These are phyloP conservation scores for Lacerta agilis DNA, from an alignment of 2,797 vertebrate species.

Conservation along the genomic window DNA sequence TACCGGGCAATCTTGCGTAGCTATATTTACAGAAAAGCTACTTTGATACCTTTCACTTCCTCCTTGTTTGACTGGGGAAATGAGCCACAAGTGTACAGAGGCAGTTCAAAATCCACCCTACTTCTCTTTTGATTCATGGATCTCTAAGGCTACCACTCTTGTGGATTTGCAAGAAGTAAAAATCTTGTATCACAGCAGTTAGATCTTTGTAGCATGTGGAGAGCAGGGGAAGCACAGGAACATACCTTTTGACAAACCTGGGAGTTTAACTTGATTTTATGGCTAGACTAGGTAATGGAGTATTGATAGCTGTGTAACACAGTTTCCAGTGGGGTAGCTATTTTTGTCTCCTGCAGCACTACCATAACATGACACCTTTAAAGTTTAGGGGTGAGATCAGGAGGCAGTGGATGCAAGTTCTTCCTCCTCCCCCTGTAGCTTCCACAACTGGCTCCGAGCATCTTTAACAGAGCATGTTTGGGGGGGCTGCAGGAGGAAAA, in stretches of 20 bases:
- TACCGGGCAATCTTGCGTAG: background rate
- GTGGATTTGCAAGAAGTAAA: slow-evolving; percentile 15
- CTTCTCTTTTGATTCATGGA: slow-evolving; percentile 33
- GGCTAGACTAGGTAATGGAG: slow-evolving; percentile 28
- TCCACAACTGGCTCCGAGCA: too few relatives aligned
- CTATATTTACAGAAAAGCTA: slow-evolving; percentile 44
- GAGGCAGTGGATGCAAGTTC: too few relatives aligned
- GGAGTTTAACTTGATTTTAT: slow-evolving; percentile 39
- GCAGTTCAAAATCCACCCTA: slow-evolving; percentile 51
- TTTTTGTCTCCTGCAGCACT: too few relatives aligned
- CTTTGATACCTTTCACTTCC: slow-evolving; percentile 23
- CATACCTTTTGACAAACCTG: slow-evolving; percentile 29
- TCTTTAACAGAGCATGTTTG: too few relatives aligned
- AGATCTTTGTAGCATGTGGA: slow-evolving; percentile 48
- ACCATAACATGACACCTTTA: background rate
- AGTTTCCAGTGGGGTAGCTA: background rate
- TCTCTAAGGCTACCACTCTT: slow-evolving; percentile 30
- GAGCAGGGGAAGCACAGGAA: background rate
- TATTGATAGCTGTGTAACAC: background rate
- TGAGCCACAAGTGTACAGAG: slow-evolving; percentile 32
- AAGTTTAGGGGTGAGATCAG: too few relatives aligned
- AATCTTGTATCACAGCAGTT: slow-evolving; percentile 39
- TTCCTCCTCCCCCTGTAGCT: too few relatives aligned
- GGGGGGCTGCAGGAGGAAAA: too few relatives aligned
- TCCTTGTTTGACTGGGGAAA: slow-evolving; percentile 45